phyloP scores from a whole-genome alignment of 1,140 invertebrate species.

The Mactra quadrangularis region DNA sequence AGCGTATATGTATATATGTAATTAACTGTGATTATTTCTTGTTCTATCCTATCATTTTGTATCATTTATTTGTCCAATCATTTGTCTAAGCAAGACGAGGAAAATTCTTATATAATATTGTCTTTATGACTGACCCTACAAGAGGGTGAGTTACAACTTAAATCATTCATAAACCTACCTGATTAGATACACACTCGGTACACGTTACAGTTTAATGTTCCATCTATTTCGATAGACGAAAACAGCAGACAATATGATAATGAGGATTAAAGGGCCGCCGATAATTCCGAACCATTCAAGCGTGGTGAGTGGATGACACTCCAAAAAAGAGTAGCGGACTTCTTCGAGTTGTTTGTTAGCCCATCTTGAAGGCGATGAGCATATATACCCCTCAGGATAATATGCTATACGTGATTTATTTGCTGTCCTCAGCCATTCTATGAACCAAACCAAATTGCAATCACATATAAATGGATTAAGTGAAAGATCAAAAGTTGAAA shows the following conservation, averaged over 20 bases:
- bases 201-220: too few relatives aligned
- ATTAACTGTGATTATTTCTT: too few relatives aligned
- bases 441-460: slow-evolving; percentile 7
- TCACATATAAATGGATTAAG: not conserved
- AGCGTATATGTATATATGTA: too few relatives aligned
- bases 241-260: not conserved
- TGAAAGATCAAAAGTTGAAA: not conserved
- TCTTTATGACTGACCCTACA: too few relatives aligned
- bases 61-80: too few relatives aligned
- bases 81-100: too few relatives aligned
- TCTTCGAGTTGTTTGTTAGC: not conserved
- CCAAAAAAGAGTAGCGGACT: not conserved
- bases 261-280: not conserved
- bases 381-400: not conserved
- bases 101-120: too few relatives aligned
- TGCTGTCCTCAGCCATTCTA: not conserved
- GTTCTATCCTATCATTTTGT: too few relatives aligned
- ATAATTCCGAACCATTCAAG: not conserved
- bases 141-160: too few relatives aligned
- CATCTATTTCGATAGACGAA: not conserved
- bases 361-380: not conserved
- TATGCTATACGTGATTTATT: not conserved
- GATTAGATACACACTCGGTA: too few relatives aligned
- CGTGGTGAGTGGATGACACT: not conserved
- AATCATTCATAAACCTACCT: too few relatives aligned